Conservation (phyloP, 92 coral and sea anemone genomes). For the Palythoa caribaeorum region DNA sequence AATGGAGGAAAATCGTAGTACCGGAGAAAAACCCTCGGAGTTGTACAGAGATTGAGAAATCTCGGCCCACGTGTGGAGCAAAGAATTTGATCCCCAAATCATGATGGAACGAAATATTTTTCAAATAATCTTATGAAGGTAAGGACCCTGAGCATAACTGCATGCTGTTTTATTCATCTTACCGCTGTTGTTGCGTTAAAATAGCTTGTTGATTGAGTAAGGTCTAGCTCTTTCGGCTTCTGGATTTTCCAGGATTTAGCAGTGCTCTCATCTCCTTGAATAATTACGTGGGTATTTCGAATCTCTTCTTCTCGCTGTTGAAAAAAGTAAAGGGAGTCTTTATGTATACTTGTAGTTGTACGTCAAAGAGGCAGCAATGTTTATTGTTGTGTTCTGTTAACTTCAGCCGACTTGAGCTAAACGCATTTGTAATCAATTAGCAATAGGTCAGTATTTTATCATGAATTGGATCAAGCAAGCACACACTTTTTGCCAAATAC, state of each 20-base stretch:
- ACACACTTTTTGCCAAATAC: too few relatives aligned
- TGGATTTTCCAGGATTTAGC: constrained; percentile 80
- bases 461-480: too few relatives aligned
- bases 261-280: constrained; percentile 69
- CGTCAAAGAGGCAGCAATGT: neutral
- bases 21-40: too few relatives aligned
- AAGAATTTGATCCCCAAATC: neutral
- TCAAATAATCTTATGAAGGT: neutral
- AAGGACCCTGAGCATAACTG: neutral
- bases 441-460: too few relatives aligned
- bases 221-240: constrained; percentile 70
- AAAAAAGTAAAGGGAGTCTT: neutral
- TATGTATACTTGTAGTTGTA: too few relatives aligned
- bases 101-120: neutral
- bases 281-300: constrained; percentile 74
- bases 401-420: too few relatives aligned
- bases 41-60: too few relatives aligned
- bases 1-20: too few relatives aligned
- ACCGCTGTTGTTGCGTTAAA: constrained; percentile 82
- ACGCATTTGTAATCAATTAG: too few relatives aligned
- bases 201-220: constrained; percentile 81
- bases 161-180: neutral
- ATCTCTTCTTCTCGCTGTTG: constrained; percentile 82
- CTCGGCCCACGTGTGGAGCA: neutral
- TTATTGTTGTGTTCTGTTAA: neutral